Evolutionary conservation across 2,113 vertebrate species (phyloP).

Genomic region (Spermophilus dauricus): DNA sequence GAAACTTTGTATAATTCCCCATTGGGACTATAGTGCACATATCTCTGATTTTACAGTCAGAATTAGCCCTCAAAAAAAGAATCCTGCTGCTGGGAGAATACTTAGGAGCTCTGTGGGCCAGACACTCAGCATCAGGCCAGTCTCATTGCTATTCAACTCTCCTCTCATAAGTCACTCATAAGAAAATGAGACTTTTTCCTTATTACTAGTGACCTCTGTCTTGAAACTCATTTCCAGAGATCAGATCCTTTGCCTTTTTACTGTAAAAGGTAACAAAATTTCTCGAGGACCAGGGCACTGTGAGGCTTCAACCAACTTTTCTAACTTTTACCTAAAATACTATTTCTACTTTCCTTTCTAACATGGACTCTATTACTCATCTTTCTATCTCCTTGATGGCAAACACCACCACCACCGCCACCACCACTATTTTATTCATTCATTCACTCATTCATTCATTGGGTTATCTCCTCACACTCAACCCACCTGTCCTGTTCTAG

Average conservation of each 20-base stretch:
- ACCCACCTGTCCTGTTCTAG: background rate
- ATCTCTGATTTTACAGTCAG: background rate
- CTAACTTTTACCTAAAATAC: background rate
- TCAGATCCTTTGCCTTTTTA: constrained; percentile 11
- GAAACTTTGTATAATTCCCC: background rate
- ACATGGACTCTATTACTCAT: background rate
- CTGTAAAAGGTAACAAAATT: background rate
- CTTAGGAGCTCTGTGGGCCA: background rate
- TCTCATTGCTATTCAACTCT: background rate
- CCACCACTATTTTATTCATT: too few species aligned
- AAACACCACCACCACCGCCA: background rate
- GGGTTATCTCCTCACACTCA: background rate
- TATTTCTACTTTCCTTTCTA: background rate
- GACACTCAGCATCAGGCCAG: constrained; percentile 13
- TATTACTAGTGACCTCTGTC: background rate
- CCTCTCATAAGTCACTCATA: background rate
- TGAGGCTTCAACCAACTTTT: background rate
- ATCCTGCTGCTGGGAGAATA: background rate
- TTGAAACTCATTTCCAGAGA: constrained; percentile 40
- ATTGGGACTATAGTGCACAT: background rate
- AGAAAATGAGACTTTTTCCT: background rate
- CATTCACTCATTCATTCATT: background rate
- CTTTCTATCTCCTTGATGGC: background rate
- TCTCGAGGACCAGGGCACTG: background rate
- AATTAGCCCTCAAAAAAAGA: constrained; percentile 29